Evolutionary conservation across 1,140 invertebrate genomes (phyloP).

Genomic region (Hycleus cichorii): DNA sequence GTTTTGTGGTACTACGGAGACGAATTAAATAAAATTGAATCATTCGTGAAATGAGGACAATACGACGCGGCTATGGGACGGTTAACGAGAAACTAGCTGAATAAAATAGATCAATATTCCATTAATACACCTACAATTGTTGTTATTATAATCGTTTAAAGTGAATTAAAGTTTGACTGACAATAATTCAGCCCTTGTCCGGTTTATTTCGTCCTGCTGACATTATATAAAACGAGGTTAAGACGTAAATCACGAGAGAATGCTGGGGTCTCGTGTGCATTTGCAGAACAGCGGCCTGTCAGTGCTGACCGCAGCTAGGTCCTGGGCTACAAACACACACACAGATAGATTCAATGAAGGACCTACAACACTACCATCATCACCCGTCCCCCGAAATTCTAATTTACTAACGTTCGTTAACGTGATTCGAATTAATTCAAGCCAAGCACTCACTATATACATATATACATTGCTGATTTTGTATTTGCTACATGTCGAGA

Average conservation of each 20-base stretch:
- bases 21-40: constrained; percentile 27
- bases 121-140: too few species aligned
- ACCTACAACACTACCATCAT: constrained; percentile 17
- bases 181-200: too few species aligned
- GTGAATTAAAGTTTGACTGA: too few species aligned
- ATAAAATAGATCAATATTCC: too few species aligned
- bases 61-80: background rate
- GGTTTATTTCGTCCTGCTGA: constrained; percentile 8
- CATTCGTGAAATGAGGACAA: constrained; percentile 17
- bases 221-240: constrained; percentile 20
- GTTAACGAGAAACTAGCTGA: constrained; percentile 2
- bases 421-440: constrained; percentile 38
- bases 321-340: constrained; percentile 1
- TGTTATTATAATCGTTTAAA: too few species aligned
- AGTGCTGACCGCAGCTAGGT: constrained; percentile 29
- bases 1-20: constrained; percentile 25
- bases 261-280: constrained; percentile 7
- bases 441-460: constrained; percentile 19
- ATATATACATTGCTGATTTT: constrained; percentile 29
- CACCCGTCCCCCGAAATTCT: constrained; percentile 11
- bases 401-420: constrained; percentile 38
- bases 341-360: constrained; percentile 13
- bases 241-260: constrained; percentile 20
- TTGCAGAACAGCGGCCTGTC: constrained; percentile 26
- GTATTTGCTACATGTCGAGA: constrained; percentile 36